These are phyloP conservation scores for Silvanus unidentatus DNA, from an alignment of 2,888 invertebrate genomes.

Conservation along the genomic window DNA sequence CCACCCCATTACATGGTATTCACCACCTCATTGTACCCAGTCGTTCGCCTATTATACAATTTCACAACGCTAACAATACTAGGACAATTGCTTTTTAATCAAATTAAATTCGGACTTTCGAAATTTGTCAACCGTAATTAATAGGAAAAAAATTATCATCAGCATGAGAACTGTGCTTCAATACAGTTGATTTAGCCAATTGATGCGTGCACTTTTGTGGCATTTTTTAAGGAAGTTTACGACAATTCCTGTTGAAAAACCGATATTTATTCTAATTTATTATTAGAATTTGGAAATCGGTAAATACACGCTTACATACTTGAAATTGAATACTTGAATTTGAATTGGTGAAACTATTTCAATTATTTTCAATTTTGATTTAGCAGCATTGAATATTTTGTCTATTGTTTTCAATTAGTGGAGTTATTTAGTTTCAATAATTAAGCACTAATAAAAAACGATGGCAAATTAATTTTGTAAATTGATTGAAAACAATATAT, in stretches of 20 bases:
- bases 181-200: no score
- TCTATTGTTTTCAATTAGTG: slow-evolving; percentile 4
- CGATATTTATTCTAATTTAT: no score
- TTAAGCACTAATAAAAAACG: slow-evolving; percentile 9
- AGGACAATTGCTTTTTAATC: slow-evolving; percentile 22
- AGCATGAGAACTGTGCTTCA: no score
- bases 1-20: slow-evolving; percentile 25
- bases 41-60: slow-evolving; percentile 20
- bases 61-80: slow-evolving; percentile 19
- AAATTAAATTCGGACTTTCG: slow-evolving; percentile 12
- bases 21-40: slow-evolving; percentile 27
- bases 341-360: slow-evolving; percentile 9
- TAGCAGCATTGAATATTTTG: slow-evolving; percentile 3
- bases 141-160: no score
- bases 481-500: slow-evolving; percentile 18
- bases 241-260: no score
- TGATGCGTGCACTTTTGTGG: no score
- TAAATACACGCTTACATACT: no score
- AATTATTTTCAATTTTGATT: slow-evolving; percentile 14
- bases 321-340: no score
- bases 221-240: no score
- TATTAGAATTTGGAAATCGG: no score
- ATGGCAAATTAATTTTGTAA: slow-evolving; percentile 15
- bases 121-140: no score
- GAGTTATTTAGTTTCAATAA: slow-evolving; percentile 5